Evolutionary conservation across 1,140 invertebrate species (phyloP), one percentile per base, ranked within the genome.

Genomic region (Octopus bimaculoides): DNA sequence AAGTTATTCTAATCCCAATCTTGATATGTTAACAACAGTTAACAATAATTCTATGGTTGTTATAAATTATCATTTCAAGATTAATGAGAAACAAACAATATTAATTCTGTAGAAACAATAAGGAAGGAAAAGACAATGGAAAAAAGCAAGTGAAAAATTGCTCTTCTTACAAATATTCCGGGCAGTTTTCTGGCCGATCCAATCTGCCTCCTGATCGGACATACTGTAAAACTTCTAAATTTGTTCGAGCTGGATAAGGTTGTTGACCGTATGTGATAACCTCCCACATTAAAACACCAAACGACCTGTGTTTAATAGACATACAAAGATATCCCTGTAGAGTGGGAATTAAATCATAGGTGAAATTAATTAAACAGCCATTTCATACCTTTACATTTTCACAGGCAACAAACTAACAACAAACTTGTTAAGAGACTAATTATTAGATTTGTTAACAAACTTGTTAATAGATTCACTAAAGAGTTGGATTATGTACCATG

Each of bases 211-310:
- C 96, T 12, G 93, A 93, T 81, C 95, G 92, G 0, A 98, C 96
- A 88, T 96, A 95, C 81, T 96, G 93, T 41, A 98, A 90, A 20
- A 98, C 97, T 88, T 98, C 96, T 3, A 96, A 91, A 90, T 98
- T 98, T 53, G 94, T 95, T 78, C 95, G 91, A 0, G 96, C 97
- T 54, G 95, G 96, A 91, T 99, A 99, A 0, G 98, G 98, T 83
- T 98, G 96, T 86, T 97, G 95, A 0, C 97, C 98, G 14, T 99
- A 90, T 0, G 97, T 97, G 84, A 98, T 93, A 6, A 99, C 97
- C 92, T 99, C 98, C 97, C 97, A 99, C 87, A 98, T 93, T 6
- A 99, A 89, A 0, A 99, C 96, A 2, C 96, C 97, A 92, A 97
- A 99, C 0, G 97, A 94, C 92, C 92, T 90, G 81, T 79, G 82